A percentile compares a stretch with the other conserved stretches of the same genome.
phyloP scores from a whole-genome alignment of 2,888 invertebrate genomes.

The Neria commutata region DNA sequence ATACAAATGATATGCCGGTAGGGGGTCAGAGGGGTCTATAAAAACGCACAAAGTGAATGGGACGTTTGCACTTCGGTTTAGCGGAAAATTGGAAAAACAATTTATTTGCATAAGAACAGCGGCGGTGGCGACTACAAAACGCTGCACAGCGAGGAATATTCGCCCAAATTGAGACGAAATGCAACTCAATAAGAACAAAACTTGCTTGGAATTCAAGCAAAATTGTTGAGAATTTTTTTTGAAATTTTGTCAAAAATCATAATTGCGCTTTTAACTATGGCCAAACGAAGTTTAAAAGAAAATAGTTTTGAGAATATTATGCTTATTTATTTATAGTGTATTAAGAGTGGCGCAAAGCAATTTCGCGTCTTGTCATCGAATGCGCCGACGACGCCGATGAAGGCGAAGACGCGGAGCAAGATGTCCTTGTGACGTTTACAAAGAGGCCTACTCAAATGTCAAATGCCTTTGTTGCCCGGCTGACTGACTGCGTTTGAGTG shows the following conservation, averaged over 20 bases:
- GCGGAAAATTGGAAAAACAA: slow-evolving; percentile 10
- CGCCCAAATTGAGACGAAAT: not conserved
- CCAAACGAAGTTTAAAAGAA: no score
- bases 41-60: no score
- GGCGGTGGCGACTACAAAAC: no score
- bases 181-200: not conserved
- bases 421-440: slow-evolving; percentile 34
- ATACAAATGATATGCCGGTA: slow-evolving; percentile 26
- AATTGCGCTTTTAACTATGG: no score
- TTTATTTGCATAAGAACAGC: slow-evolving; percentile 8
- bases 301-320: no score
- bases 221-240: no score
- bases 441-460: slow-evolving; percentile 37
- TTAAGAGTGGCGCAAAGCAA: slow-evolving; percentile 14
- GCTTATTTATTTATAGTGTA: no score
- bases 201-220: no score
- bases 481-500: not conserved
- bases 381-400: not conserved
- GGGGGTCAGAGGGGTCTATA: slow-evolving; percentile 44
- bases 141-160: not conserved
- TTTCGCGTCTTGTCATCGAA: slow-evolving; percentile 16
- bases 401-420: slow-evolving; percentile 17
- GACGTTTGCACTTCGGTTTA: not conserved
- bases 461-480: slow-evolving; percentile 32
- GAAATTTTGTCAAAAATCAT: no score